phyloP scores from a whole-genome alignment of 2,113 vertebrate genomes.

The Menura novaehollandiae region DNA sequence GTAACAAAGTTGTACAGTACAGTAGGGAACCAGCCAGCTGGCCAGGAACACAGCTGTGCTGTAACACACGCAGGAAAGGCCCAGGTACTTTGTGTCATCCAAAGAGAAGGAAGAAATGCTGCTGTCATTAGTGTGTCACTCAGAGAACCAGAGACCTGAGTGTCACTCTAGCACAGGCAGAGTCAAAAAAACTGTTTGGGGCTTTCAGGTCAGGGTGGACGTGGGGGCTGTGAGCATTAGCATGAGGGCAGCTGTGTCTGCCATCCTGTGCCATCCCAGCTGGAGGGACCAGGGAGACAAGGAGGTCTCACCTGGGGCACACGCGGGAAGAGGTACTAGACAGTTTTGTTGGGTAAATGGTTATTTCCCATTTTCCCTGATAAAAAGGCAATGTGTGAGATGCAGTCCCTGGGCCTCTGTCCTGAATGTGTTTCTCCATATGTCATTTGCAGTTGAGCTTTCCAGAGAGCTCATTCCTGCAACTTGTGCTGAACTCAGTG shows the following conservation, averaged over 20 bases:
- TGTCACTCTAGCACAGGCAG: background rate
- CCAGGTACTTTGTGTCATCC: background rate
- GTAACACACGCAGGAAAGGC: background rate
- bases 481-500: slow-evolving; percentile 18
- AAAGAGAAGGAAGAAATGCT: background rate
- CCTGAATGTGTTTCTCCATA: background rate
- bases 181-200: background rate
- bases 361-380: background rate
- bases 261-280: background rate
- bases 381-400: background rate
- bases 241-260: background rate
- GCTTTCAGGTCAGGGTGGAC: background rate
- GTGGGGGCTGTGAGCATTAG: background rate
- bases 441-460: background rate
- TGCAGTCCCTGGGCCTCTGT: background rate
- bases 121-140: background rate
- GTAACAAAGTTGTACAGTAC: background rate
- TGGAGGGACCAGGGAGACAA: background rate
- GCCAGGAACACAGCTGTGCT: background rate
- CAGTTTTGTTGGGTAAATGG: background rate
- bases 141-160: background rate
- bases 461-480: background rate
- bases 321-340: background rate
- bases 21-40: background rate
- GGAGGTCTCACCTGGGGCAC: background rate